phyloP scores from a whole-genome alignment of 2,888 invertebrate genomes.

The Tromatobia lineatoria region DNA sequence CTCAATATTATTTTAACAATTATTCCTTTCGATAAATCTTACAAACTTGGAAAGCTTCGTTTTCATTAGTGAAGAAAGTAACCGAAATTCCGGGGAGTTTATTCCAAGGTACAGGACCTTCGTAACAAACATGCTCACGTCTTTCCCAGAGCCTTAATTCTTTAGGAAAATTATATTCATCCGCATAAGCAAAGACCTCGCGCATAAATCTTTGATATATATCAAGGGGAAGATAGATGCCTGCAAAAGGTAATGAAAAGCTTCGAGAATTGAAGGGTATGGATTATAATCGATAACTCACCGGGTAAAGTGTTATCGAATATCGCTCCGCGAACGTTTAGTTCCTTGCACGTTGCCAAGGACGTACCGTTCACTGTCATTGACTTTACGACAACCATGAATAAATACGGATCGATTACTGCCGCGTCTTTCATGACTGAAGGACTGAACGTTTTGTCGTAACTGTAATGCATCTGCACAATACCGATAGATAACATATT shows the following conservation, averaged over 20 bases:
- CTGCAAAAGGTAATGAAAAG: constrained; percentile 20
- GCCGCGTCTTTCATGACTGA: constrained; percentile 23
- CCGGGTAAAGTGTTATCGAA: constrained; percentile 66
- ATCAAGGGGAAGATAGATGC: constrained; percentile 58
- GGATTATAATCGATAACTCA: not conserved
- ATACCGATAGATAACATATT: constrained; percentile 62
- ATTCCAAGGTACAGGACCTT: constrained; percentile 50
- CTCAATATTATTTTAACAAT: not conserved
- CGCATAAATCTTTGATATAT: constrained; percentile 55
- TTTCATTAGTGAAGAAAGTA: constrained; percentile 43
- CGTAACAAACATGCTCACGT: constrained; percentile 48
- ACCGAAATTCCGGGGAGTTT: constrained; percentile 52
- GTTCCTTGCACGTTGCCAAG: constrained; percentile 55
- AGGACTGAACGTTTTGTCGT: not conserved
- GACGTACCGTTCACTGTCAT: constrained; percentile 53
- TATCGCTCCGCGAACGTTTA: constrained; percentile 53
- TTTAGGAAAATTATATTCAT: constrained; percentile 39
- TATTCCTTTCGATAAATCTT: constrained; percentile 15
- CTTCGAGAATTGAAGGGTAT: not conserved
- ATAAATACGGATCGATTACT: constrained; percentile 65
- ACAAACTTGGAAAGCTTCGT: constrained; percentile 55
- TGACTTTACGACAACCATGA: constrained; percentile 58
- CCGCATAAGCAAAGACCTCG: constrained; percentile 45
- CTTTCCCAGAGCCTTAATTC: constrained; percentile 63
- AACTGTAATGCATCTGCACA: constrained; percentile 38